Conservation (phyloP, 2,113 vertebrate genomes). For the Australoheros scitulus region DNA sequence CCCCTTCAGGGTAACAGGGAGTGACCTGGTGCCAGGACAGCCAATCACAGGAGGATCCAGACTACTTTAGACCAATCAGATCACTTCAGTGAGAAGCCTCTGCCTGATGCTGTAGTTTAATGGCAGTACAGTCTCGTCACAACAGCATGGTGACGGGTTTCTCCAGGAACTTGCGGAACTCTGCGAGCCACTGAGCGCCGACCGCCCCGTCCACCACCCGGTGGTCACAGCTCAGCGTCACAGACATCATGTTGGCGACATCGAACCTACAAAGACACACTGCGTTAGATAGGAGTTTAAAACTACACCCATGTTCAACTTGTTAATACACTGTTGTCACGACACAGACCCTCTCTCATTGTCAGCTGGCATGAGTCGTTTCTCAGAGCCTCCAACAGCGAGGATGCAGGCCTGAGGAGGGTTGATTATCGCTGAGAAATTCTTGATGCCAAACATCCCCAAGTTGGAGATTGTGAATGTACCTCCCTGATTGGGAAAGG, state of each 20-base stretch:
- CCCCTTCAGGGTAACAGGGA: slow-evolving; percentile 50
- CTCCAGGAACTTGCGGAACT: slow-evolving; percentile 93
- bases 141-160: slow-evolving; percentile 92
- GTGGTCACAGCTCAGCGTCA: slow-evolving; percentile 96
- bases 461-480: slow-evolving; percentile 99
- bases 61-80: slow-evolving; percentile 27
- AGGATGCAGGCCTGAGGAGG: slow-evolving; percentile 97
- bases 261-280: slow-evolving; percentile 83
- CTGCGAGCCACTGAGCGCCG: slow-evolving; percentile 94
- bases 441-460: slow-evolving; percentile 99
- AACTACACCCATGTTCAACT: rapidly evolving
- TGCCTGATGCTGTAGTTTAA: slow-evolving; percentile 16
- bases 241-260: slow-evolving; percentile 92
- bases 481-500: slow-evolving; percentile 83
- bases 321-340: too few relatives aligned
- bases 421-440: slow-evolving; percentile 98
- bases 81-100: slow-evolving; percentile 28
- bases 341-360: slow-evolving; percentile 91
- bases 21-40: slow-evolving; percentile 60
- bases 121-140: slow-evolving; percentile 73
- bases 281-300: not conserved
- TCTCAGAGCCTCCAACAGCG: slow-evolving; percentile 91
- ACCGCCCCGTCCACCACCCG: slow-evolving; percentile 94
- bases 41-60: slow-evolving; percentile 56
- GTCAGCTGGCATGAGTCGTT: slow-evolving; percentile 90